Conservation (phyloP, 2,113 vertebrate species). For the Ictalurus punctatus region DNA sequence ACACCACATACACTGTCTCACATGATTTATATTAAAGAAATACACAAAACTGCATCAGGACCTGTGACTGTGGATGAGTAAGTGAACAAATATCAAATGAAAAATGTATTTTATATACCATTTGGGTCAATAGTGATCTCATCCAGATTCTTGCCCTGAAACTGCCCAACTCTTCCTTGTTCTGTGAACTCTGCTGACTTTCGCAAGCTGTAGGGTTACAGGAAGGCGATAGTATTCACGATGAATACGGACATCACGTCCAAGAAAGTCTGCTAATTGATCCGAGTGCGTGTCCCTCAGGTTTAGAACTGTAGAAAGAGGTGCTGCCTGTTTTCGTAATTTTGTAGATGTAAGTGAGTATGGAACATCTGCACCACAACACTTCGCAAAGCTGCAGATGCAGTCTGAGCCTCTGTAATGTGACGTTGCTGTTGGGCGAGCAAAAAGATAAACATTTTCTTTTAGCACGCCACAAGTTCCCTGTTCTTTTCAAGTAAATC, state of each 20-base stretch:
- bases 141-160: slow-evolving; percentile 40
- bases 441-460: not conserved
- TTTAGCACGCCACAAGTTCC: not conserved
- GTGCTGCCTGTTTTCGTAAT: not conserved
- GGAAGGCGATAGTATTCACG: slow-evolving; percentile 26
- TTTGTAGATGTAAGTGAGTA: not conserved
- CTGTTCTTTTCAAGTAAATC: not conserved
- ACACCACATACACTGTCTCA: not conserved
- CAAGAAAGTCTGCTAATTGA: slow-evolving; percentile 36
- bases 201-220: slow-evolving; percentile 30
- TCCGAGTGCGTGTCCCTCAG: slow-evolving; percentile 25
- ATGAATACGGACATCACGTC: slow-evolving; percentile 36
- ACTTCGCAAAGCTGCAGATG: not conserved
- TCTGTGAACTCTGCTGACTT: slow-evolving; percentile 30
- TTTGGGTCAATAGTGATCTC: slow-evolving; percentile 34
- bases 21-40: not conserved
- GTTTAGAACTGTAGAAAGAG: not conserved
- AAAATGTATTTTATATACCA: slow-evolving; percentile 17
- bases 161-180: slow-evolving; percentile 25
- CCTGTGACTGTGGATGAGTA: not conserved
- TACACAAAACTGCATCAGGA: not conserved
- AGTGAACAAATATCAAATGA: not conserved
- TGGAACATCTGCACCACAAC: not conserved
- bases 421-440: not conserved
- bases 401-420: not conserved